These are phyloP conservation scores for Penaeus chinensis DNA, from an alignment of 1,140 invertebrate species.

Conservation along the genomic window DNA sequence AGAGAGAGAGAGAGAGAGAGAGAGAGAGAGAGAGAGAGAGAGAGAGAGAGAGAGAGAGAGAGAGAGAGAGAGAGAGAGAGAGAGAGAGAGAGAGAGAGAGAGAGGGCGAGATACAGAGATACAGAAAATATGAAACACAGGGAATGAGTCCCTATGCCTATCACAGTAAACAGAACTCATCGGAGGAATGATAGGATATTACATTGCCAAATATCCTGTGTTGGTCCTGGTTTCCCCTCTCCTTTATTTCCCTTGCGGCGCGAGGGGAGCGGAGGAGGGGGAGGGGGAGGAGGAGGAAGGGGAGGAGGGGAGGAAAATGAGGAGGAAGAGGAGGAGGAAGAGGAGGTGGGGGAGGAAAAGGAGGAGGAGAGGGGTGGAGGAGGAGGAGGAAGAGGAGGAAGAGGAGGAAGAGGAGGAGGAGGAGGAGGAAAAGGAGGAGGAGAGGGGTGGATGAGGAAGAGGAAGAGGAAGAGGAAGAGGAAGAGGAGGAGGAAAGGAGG, in stretches of 20 bases:
- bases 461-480: not conserved
- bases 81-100: not conserved
- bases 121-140: not conserved
- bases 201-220: no score
- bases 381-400: not conserved
- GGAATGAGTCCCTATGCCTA: no score
- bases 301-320: not conserved
- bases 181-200: no score
- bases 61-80: constrained; percentile 15
- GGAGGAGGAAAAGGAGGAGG: not conserved
- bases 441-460: no score
- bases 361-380: not conserved
- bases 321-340: not conserved
- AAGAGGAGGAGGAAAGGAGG: not conserved
- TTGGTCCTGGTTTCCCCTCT: no score
- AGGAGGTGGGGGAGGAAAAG: not conserved
- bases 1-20: not conserved
- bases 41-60: constrained; percentile 14
- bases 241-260: no score
- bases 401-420: not conserved
- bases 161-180: no score
- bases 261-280: no score
- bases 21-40: constrained; percentile 9
- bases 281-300: not conserved
- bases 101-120: constrained; percentile 7